Base-by-base conservation (phyloP, 2,888 invertebrate species). In the Deroplatys truncata region DNA sequence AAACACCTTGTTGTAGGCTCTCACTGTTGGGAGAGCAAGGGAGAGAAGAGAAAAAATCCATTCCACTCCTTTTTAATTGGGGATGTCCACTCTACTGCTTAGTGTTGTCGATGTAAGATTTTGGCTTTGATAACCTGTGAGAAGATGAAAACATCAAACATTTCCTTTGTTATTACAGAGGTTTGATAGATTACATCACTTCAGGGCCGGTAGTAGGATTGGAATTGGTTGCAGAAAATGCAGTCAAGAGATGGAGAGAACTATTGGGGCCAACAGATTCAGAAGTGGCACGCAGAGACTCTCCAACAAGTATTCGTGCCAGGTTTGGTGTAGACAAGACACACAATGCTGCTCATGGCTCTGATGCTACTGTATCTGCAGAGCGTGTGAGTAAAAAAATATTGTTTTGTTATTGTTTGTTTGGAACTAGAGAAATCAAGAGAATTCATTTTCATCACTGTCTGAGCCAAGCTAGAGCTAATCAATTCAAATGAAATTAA, bases 141-240 rank as follows among this genome's bases (percentile, higher is more conserved):
- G 35, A 35, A 35, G 35, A 35, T 35, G 35, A 35, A 35, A 35
- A 35, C 35, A 35, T 35, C 7, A 35, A 35, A 7, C 35, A 72
- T 72, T 72, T 16, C 20, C 5, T 72, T 20, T 72, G 56, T 72
- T 72, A 72, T 72, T 72, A 20, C 56, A 72, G 56, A 15, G 7
- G 56, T 72, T 93, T 96, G 83, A 92, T 97, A 88, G 95, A 96
- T 90, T 94, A 95, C 92, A 93, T 98, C 49, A 95, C 95, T 43
- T 96, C 96, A 84, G 96, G 96, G 28, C 95, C 96, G 25, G 94
- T 97, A 0, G 94, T 97, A 92, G 97, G 96, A 0, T 92, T 98
- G 92, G 97, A 97, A 93, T 92, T 98, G 88, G 95, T 97, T 86
- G 97, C 97, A 0, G 95, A 96, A 91, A 94, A 96, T 93, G 96